phyloP scores from a whole-genome alignment of 2,113 vertebrate genomes.

The Gnathonemus echidnorhynchus region DNA sequence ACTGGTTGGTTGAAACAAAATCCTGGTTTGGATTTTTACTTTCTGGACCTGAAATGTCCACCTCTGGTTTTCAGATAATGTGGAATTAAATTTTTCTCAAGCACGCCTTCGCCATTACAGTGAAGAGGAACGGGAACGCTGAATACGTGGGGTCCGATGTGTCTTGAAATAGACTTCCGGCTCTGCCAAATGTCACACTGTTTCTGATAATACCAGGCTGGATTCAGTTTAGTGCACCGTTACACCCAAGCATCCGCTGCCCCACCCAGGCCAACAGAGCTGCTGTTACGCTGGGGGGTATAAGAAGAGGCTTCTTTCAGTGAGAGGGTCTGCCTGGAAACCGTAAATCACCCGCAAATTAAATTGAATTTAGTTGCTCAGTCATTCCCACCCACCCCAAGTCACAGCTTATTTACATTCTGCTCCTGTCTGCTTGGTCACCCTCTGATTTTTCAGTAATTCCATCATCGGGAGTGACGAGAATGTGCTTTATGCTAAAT shows the following conservation, averaged over 20 bases:
- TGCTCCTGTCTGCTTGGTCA: conserved; percentile 4
- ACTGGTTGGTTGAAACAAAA: no score
- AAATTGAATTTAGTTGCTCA: conserved; percentile 7
- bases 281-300: background rate
- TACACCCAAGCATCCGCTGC: background rate
- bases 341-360: conserved; percentile 17
- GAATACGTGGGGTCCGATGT: background rate
- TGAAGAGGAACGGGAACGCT: background rate
- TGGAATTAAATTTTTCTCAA: background rate
- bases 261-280: background rate
- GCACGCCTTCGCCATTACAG: background rate
- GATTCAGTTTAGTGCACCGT: background rate
- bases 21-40: no score
- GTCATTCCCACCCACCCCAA: background rate
- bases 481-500: background rate
- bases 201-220: background rate
- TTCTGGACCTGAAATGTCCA: no score
- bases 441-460: conserved; percentile 17
- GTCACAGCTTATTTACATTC: conserved; percentile 17
- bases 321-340: background rate
- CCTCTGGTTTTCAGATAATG: background rate
- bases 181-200: background rate
- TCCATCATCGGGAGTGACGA: background rate
- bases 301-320: conserved; percentile 5
- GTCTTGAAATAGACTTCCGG: background rate